Base-by-base conservation (phyloP, 2,888 invertebrate genomes). In the Lepeophtheirus nordmannii region DNA sequence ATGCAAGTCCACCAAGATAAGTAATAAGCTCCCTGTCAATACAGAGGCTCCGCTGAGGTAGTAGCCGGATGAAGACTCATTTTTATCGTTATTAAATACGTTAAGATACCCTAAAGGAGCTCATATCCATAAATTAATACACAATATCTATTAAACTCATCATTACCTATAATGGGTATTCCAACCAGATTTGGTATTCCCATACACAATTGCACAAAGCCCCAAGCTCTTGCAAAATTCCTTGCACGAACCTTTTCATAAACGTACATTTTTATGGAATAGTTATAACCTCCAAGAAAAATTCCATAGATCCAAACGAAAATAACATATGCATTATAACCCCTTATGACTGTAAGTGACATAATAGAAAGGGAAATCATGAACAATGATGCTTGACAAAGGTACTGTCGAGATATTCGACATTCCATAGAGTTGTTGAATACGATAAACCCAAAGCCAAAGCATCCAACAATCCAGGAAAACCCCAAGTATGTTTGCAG, bases 151-250 rank as follows among this genome's bases (percentile, higher is more conserved):
- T 30, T 5, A 30, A 30, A 30, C 30, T 30, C 7, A 46, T 14
- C 14, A 14, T 30, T 58, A 60, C 87, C 87, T 74, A 87, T 85
- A 69, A 87, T 81, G 11, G 89, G 89, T 59, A 89, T 85, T 60
- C 89, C 89, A 62, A 63, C 30, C 30, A 53, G 20, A 20, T 20
- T n/a, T 22, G 53, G 37, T 20, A 22, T 12, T 23, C 53, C 63
- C 65, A 65, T 65, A 38, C 56, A 14, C 17, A 58, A 20, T 41
- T 88, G 87, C 63, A 89, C 85, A 77, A 87, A 89, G 68, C 89
- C 87, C 89, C 89, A 89, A 0, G 89, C 88, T 65, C 88, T 80
- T 0, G 89, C 87, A 74, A 89, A 89, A 75, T 90, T 86, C 69
- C 89, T 80, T 2, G 88, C 87, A 63, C 88, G 79, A 37, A 90